Evolutionary conservation across 1,140 invertebrate species (phyloP).

Genomic region (Brachionus rubens): DNA sequence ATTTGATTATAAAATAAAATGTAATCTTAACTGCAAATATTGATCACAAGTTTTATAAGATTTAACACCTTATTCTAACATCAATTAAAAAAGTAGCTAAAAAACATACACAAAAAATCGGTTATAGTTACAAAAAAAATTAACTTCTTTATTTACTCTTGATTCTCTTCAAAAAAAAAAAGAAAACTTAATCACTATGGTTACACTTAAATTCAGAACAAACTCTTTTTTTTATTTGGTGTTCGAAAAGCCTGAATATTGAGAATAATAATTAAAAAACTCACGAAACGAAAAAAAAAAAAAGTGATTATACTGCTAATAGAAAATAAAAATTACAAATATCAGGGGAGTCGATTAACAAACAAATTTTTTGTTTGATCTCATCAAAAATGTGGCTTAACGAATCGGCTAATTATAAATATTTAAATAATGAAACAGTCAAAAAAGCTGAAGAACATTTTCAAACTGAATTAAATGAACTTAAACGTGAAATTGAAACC

Average conservation of each 20-base stretch:
- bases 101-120: not conserved
- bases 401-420: constrained; percentile 9
- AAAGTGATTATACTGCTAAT: too few relatives aligned
- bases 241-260: not conserved
- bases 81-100: too few relatives aligned
- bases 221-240: not conserved
- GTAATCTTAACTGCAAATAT: too few relatives aligned
- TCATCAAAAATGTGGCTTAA: constrained; percentile 19
- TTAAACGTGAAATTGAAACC: constrained; percentile 57
- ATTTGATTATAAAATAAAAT: too few relatives aligned
- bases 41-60: too few relatives aligned
- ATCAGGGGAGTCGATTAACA: not conserved
- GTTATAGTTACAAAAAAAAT: constrained; percentile 31
- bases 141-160: constrained; percentile 36
- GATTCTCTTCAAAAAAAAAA: not conserved
- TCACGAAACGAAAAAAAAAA: too few relatives aligned
- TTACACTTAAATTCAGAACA: not conserved
- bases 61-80: too few relatives aligned
- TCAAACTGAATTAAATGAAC: constrained; percentile 55
- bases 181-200: not conserved
- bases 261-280: too few relatives aligned
- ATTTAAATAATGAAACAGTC: constrained; percentile 47
- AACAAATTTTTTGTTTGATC: not conserved
- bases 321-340: not conserved
- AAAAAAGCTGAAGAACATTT: constrained; percentile 54